These are phyloP conservation scores for Etia nguti DNA, from an alignment of 2,113 vertebrate genomes.

Conservation along the genomic window DNA sequence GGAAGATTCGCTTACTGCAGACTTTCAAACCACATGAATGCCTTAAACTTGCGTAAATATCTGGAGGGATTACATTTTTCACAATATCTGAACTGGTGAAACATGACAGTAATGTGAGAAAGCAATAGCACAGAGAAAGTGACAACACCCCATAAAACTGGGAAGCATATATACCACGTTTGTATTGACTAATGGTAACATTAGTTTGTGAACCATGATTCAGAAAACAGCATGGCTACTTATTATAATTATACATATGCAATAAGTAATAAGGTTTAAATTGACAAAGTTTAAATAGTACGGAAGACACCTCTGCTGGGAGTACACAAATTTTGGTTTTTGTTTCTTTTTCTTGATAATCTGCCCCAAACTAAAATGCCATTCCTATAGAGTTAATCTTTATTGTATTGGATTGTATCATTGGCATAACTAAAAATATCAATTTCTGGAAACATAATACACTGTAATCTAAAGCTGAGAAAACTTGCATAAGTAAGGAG, in stretches of 20 bases:
- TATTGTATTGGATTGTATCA: not conserved
- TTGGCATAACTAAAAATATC: not conserved
- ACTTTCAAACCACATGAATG: not conserved
- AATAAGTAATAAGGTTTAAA: fast-evolving
- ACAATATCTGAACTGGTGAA: not conserved
- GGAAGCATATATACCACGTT: not conserved
- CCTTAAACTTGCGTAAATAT: not conserved
- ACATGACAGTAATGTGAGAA: not conserved
- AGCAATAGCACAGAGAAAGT: not conserved
- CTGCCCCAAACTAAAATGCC: not conserved
- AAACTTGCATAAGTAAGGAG: not conserved
- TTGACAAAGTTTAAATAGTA: not conserved
- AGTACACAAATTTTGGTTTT: not conserved
- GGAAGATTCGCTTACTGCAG: not conserved
- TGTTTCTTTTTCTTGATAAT: not conserved
- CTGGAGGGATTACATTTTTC: not conserved
- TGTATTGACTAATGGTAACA: not conserved
- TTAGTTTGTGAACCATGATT: not conserved
- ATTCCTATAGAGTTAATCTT: not conserved
- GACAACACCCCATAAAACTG: not conserved
- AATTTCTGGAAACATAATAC: not conserved
- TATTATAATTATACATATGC: too few relatives aligned
- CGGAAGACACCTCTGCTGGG: not conserved
- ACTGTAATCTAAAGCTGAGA: not conserved
- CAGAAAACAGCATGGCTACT: not conserved